Base-by-base conservation (phyloP, 2,797 vertebrate genomes). In the Alectoris magna region DNA sequence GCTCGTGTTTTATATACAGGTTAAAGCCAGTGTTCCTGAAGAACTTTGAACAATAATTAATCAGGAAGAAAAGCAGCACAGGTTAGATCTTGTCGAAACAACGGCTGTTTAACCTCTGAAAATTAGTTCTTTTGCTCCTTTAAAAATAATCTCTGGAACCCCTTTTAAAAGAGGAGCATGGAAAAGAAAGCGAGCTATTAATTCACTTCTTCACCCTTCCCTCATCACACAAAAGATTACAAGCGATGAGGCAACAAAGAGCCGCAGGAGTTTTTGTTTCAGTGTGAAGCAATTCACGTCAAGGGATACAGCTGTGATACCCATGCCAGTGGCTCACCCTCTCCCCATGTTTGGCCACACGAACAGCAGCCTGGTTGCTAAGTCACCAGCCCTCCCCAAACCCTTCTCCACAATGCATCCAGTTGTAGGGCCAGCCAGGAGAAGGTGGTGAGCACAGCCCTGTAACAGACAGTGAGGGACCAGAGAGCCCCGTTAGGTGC, bases 1-100 rank as follows among this genome's bases (percentile, higher is more conserved):
- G 17, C 24, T 89, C n/a, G 17, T 39, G 49, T 73, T 92, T 71
- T 60, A 44, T 19, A 17, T 12, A 12, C 44, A 85, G 49, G 49
- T 55, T 82, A 72, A 70, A 82, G 46, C 23, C 41, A 81, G 21
- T 27, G n/a, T 51, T 87, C 41, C 29, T n/a, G 34, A 63, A 67
- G 48, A 88, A 82, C 41, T 85, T 0, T 81, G 56, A 87, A 43
- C 63, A 73, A 27, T 26, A 77, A 62, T 73, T 87, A 72, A 88
- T 71, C 59, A 90, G 62, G 78, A 84, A 51, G 31, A n/a, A 75
- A 80, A 55, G 67, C 13, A 74, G 68, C 53, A 82, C 77, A 79
- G 51, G 84, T 79, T 58, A 68, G 44, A 64, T 23, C 53, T 70
- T 72, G 27, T 70, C 44, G 34, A 73, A 92, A 63, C 34, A 89